Evolutionary conservation across 1,140 invertebrate genomes (phyloP).

Genomic region (Acromyrmex echinatior): DNA sequence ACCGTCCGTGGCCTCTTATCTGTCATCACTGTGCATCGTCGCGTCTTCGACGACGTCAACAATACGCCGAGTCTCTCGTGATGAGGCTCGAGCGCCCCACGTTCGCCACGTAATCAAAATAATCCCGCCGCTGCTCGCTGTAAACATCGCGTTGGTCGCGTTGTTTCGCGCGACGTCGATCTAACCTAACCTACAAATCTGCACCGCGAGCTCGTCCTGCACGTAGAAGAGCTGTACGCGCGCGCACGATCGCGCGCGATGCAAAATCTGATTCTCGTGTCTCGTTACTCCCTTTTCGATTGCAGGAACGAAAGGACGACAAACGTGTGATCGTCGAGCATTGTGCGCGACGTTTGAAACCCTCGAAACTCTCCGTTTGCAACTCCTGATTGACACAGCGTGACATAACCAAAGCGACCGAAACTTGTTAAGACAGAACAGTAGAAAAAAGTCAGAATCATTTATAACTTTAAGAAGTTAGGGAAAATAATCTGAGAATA

Average conservation of each 20-base stretch:
- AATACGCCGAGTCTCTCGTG: not conserved
- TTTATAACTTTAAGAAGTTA: too few relatives aligned
- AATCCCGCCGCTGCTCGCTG: conserved; percentile 16
- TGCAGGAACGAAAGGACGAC: not conserved
- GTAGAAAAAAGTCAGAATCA: too few relatives aligned
- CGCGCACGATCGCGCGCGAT: conserved; percentile 28
- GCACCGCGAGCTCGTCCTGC: not conserved
- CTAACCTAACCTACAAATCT: conserved; percentile 31
- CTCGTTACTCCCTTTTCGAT: too few relatives aligned
- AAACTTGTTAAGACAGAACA: not conserved
- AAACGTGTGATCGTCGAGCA: not conserved
- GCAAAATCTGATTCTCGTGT: not conserved
- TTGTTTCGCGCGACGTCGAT: not conserved
- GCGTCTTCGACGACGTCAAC: not conserved
- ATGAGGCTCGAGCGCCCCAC: not conserved
- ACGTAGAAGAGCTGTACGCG: not conserved
- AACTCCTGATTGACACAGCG: not conserved
- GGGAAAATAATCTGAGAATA: too few relatives aligned
- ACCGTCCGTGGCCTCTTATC: not conserved
- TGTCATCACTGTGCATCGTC: conserved; percentile 16
- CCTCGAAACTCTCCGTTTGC: not conserved
- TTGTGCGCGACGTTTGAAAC: not conserved
- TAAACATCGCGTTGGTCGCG: conserved; percentile 25
- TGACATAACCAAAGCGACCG: conserved; percentile 16
- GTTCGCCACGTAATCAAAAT: conserved; percentile 52